Percentiles rank a stretch among this genome's conserved stretches.
Conservation (phyloP, 2,797 vertebrate genomes). For the Atherinosoma microstoma region DNA sequence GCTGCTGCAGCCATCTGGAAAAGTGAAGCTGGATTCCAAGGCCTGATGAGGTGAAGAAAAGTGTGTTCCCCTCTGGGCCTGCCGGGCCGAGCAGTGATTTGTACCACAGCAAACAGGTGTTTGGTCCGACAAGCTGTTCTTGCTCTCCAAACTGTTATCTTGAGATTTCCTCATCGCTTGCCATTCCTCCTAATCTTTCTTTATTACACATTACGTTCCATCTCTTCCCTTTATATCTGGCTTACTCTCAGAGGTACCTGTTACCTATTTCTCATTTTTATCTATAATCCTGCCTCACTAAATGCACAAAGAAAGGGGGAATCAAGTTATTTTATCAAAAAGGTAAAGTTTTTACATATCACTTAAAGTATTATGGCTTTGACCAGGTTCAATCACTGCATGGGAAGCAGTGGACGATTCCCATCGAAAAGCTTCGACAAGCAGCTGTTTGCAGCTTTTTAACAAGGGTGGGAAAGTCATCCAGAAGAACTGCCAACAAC, state of each 20-base stretch:
- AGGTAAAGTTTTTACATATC: neutral
- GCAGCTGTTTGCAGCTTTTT: constrained; percentile 18
- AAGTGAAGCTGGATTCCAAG: constrained; percentile 75
- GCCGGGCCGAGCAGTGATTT: constrained; percentile 71
- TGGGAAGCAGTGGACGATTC: constrained; percentile 10
- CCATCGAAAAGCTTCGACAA: constrained; percentile 15
- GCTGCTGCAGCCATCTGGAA: constrained; percentile 82
- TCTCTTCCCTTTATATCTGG: constrained; percentile 29
- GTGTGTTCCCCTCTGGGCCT: constrained; percentile 80
- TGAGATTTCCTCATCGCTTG: constrained; percentile 52
- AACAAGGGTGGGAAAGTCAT: constrained; percentile 18
- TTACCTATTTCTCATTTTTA: constrained; percentile 3
- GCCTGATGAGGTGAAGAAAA: constrained; percentile 84
- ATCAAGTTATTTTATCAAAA: constrained; percentile 20
- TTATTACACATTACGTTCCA: constrained; percentile 32
- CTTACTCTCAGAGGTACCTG: neutral
- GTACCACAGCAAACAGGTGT: constrained; percentile 68
- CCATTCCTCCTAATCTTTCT: constrained; percentile 26
- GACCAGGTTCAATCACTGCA: neutral
- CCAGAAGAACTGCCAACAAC: neutral
- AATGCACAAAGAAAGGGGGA: constrained; percentile 20
- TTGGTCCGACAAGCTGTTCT: constrained; percentile 58
- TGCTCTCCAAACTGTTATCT: constrained; percentile 61
- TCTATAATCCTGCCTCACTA: constrained; percentile 32
- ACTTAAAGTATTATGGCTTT: neutral